These are phyloP conservation scores for Cydia amplana DNA, from an alignment of 1,140 invertebrate genomes.

Conservation along the genomic window DNA sequence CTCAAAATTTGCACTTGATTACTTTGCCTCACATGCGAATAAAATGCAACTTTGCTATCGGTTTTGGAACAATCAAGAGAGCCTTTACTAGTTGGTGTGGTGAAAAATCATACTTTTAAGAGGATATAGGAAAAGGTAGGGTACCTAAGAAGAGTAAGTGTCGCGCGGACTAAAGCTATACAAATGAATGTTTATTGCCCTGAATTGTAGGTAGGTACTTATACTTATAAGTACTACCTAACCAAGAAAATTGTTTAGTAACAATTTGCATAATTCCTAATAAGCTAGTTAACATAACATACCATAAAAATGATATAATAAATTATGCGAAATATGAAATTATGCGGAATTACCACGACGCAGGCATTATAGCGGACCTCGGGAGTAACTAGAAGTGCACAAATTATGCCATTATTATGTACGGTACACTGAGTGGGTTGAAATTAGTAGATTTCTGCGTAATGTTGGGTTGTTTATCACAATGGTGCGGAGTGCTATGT, in stretches of 20 bases:
- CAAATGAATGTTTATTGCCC: too few species aligned
- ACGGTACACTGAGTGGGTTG: slow-evolving; percentile 20
- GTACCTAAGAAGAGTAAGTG: too few species aligned
- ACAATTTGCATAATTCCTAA: not conserved
- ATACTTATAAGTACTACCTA: too few species aligned
- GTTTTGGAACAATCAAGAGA: too few species aligned
- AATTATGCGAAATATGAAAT: slow-evolving; percentile 8
- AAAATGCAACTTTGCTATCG: too few species aligned
- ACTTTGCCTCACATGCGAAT: too few species aligned
- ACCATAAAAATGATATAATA: not conserved
- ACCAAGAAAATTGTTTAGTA: not conserved
- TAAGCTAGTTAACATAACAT: not conserved
- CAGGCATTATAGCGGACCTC: not conserved
- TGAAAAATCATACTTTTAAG: too few species aligned
- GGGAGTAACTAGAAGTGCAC: slow-evolving; percentile 10
- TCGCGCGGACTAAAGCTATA: too few species aligned
- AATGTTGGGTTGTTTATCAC: slow-evolving; percentile 34
- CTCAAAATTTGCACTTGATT: too few species aligned
- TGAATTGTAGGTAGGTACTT: too few species aligned
- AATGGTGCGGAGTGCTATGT: not conserved
- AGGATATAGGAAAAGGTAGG: too few species aligned
- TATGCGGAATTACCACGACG: slow-evolving; percentile 8
- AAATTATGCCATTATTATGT: slow-evolving; percentile 42
- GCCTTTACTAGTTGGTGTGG: too few species aligned
- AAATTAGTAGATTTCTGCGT: slow-evolving; percentile 39